Base-by-base conservation (phyloP, 2,888 invertebrate genomes). In the Hymenopus coronatus region DNA sequence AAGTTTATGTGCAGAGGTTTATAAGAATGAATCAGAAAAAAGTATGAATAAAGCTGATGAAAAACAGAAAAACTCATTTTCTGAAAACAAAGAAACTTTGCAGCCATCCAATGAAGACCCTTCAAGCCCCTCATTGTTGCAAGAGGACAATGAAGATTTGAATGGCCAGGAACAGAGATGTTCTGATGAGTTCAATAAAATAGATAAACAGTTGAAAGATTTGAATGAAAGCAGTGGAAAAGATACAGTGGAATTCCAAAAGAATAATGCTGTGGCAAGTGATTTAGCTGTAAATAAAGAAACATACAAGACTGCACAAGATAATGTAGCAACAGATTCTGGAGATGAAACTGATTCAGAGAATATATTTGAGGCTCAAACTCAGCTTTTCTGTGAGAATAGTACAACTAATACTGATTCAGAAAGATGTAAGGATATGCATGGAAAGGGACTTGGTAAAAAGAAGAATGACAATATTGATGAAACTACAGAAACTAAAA, bases 331-430 rank as follows among this genome's bases (percentile, higher is more conserved):
- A 28, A 7, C 83, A 12, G 33, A 85, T 40, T 81, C 81, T n/a
- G 88, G 83, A 15, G 88, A 89, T 85, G 88, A 88, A 88, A 88
- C 89, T 25, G 89, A 89, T 82, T 83, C 89, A 8, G 88, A 88
- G 46, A 54, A 83, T 86, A 33, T 89, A 20, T 82, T 87, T 82
- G 82, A 87, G 30, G 40, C n/a, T 12, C 33, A 82, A 25, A 46
- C 84, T 27, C 70, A 88, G n/a, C 30, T 30, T 27, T 3, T 85
- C 30, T n/a, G 15, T 28, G 12, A 27, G 15, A 86, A 70, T 54
- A 28, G 70, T 46, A 27, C 3, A 54, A 70, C 12, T 54, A 82
- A 14, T 81, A 15, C 20, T 70, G 3, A 0, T 70, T 70, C 54
- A 70, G 14, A 70, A 70, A 70, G 3, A 20, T 15, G 0, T 25